These are phyloP conservation scores for Calephelis virginiensis DNA, from an alignment of 1,140 invertebrate genomes.

Conservation along the genomic window DNA sequence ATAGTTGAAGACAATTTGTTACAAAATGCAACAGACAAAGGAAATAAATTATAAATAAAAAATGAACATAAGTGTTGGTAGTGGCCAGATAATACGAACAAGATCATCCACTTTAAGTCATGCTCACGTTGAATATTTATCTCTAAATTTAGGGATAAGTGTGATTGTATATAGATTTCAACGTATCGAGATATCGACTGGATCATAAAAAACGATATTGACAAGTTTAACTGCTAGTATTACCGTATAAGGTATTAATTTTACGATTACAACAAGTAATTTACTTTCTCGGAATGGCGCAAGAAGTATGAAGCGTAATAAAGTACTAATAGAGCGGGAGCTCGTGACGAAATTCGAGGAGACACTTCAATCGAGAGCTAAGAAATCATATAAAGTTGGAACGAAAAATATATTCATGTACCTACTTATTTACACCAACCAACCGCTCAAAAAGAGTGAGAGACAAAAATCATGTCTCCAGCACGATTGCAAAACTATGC, in stretches of 20 bases:
- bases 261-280: constrained; percentile 62
- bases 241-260: constrained; percentile 65
- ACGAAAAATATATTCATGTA: no score
- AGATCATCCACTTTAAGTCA: constrained; percentile 26
- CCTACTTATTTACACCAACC: no score
- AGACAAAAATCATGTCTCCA: no score
- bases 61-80: constrained; percentile 2
- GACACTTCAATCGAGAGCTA: background rate
- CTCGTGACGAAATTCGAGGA: background rate
- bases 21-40: background rate
- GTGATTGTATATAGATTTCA: constrained; percentile 32
- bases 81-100: constrained; percentile 19
- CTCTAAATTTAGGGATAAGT: constrained; percentile 29
- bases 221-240: constrained; percentile 55
- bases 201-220: constrained; percentile 67
- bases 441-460: no score
- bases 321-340: constrained; percentile 40
- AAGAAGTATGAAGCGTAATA: constrained; percentile 64
- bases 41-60: constrained; percentile 1
- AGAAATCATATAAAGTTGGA: no score
- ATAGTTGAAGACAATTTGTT: background rate
- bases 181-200: constrained; percentile 47
- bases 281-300: constrained; percentile 67
- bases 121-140: constrained; percentile 27
- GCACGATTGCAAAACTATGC: no score